Conservation (phyloP, 2,888 invertebrate species). For the Agrenia bidenticulata region DNA sequence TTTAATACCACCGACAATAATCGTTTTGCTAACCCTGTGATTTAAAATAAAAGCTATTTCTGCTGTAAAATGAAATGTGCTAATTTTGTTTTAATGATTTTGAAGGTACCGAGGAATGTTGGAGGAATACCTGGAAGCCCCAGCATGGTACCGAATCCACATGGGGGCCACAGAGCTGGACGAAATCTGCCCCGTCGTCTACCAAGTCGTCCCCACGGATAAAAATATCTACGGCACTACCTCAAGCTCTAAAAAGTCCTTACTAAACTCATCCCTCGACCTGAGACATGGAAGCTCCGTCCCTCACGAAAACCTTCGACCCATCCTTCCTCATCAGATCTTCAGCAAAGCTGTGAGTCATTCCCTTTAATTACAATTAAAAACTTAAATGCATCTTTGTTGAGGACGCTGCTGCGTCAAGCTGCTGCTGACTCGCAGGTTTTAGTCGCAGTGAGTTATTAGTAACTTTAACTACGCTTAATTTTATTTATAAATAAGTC, state of each 20-base stretch:
- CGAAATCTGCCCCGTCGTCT: conserved; percentile 50
- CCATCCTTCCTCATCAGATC: conserved; percentile 51
- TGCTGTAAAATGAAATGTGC: no score
- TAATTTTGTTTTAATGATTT: no score
- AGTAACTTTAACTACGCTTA: no score
- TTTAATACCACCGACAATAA: no score
- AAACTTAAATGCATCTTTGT: no score
- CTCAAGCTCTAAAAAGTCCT: conserved; percentile 32
- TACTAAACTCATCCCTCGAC: conserved; percentile 22
- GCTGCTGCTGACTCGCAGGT: no score
- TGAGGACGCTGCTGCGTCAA: no score
- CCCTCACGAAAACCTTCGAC: conserved; percentile 42
- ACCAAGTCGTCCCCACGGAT: conserved; percentile 47
- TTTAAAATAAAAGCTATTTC: no score
- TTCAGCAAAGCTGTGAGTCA: conserved; percentile 49
- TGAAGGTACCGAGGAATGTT: conserved; percentile 52
- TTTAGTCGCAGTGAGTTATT: no score
- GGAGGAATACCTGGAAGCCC: conserved; percentile 49
- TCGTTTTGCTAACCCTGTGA: no score
- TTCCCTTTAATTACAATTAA: no score
- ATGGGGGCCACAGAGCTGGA: conserved; percentile 50
- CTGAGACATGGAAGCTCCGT: conserved; percentile 11
- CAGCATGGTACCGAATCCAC: conserved; percentile 49
- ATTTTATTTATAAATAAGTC: no score
- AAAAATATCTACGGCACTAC: conserved; percentile 48